Conservation (phyloP, 2,113 vertebrate genomes). For the Antechinus stuartii region DNA sequence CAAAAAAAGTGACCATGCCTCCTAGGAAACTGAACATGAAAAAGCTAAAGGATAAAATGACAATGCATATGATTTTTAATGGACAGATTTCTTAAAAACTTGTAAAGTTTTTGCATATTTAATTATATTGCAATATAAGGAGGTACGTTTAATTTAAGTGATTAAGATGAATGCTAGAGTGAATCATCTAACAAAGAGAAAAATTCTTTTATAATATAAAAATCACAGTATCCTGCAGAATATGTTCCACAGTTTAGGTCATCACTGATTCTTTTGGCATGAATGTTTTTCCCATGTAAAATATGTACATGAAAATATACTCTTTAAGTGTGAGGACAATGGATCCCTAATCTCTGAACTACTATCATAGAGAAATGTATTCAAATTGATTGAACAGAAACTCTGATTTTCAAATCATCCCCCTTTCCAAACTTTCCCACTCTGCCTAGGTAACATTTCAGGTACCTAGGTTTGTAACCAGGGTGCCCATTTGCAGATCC, state of each 20-base stretch:
- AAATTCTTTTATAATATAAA: neutral
- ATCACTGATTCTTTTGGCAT: neutral
- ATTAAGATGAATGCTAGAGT: neutral
- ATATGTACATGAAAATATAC: neutral
- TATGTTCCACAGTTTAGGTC: neutral
- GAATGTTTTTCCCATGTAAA: neutral
- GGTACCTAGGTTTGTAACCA: neutral
- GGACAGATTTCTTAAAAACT: neutral
- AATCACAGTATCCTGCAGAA: neutral
- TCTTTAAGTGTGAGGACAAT: neutral
- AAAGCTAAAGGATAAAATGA: neutral
- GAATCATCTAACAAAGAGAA: neutral
- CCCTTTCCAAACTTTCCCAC: neutral
- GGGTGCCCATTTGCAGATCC: neutral
- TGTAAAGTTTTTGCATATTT: neutral
- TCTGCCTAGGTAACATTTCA: neutral
- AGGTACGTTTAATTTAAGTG: neutral
- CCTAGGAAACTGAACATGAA: neutral
- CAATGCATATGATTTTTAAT: neutral
- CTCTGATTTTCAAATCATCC: conserved; percentile 37
- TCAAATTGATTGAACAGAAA: conserved; percentile 66
- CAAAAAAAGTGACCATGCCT: neutral
- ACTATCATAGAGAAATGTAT: conserved; percentile 55
- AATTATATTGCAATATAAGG: neutral
- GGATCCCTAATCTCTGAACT: conserved; percentile 38